phyloP scores from a whole-genome alignment of 2,797 vertebrate species.

The Botia kubotai region DNA sequence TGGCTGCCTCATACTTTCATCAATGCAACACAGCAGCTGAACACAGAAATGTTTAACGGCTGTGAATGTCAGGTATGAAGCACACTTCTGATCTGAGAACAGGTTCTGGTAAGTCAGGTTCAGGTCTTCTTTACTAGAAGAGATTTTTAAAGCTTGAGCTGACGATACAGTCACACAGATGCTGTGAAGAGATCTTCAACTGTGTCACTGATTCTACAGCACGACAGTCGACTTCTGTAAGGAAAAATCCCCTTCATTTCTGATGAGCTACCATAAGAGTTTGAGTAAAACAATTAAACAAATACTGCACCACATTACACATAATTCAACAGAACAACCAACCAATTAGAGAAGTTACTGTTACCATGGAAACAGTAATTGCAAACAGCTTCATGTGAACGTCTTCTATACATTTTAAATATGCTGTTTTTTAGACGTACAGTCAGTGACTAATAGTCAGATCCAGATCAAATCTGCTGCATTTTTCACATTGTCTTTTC shows the following conservation, averaged over 20 bases:
- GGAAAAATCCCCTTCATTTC: not conserved
- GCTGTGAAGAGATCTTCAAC: constrained; percentile 27
- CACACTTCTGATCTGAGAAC: constrained; percentile 28
- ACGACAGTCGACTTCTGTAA: not conserved
- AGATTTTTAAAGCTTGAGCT: constrained; percentile 17
- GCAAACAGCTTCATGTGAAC: not conserved
- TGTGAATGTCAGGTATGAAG: constrained; percentile 9
- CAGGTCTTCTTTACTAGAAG: not conserved
- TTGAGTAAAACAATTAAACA: not conserved
- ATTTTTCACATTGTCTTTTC: too few species aligned
- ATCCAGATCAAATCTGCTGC: too few species aligned
- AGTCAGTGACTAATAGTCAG: too few species aligned
- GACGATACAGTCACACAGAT: constrained; percentile 28
- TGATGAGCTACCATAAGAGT: not conserved
- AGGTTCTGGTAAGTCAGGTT: constrained; percentile 17
- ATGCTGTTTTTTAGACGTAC: too few species aligned
- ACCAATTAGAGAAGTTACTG: not conserved
- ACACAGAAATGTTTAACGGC: constrained; percentile 33
- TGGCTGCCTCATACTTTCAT: too few species aligned
- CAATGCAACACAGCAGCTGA: not conserved
- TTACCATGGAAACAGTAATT: not conserved
- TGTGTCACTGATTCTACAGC: constrained; percentile 18
- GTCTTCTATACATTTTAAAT: not conserved
- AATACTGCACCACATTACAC: not conserved
- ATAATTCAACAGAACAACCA: not conserved